These are phyloP conservation scores for Danionella cerebrum DNA, from an alignment of 2,113 vertebrate species.

Conservation along the genomic window DNA sequence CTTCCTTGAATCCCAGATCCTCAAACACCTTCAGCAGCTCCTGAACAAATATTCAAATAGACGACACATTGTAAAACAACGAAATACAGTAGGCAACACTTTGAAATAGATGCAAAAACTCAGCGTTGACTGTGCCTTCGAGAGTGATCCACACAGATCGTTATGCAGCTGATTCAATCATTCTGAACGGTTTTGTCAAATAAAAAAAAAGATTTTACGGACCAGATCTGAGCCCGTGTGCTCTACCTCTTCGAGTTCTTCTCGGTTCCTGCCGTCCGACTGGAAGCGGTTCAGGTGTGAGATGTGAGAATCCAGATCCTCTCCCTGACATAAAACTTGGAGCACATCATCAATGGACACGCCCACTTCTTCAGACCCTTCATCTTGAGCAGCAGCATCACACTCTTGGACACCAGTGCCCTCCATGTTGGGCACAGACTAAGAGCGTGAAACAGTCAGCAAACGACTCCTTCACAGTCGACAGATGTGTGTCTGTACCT, in stretches of 20 bases:
- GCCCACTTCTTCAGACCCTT: constrained; percentile 6
- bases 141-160: no score
- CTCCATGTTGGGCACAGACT: constrained; percentile 14
- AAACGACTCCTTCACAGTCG: no score
- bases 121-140: no score
- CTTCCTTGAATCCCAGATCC: constrained; percentile 61
- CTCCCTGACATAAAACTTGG: constrained; percentile 9
- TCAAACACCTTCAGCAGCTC: constrained; percentile 60
- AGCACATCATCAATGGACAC: constrained; percentile 25
- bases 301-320: not conserved
- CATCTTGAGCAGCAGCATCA: constrained; percentile 17
- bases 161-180: no score
- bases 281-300: not conserved
- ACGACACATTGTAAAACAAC: no score
- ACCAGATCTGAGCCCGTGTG: no score
- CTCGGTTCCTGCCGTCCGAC: not conserved
- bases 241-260: constrained; percentile 1
- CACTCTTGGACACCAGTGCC: not conserved
- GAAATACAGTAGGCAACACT: no score
- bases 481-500: not conserved
- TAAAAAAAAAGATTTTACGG: no score
- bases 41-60: constrained; percentile 31
- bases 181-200: no score
- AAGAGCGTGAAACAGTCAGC: not conserved
- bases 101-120: no score